Evolutionary conservation across 30 jellyfish, hydroid and myxozoan species (phyloP), one percentile per base, ranked within the genome.

Genomic region (Rhopilema esculentum): DNA sequence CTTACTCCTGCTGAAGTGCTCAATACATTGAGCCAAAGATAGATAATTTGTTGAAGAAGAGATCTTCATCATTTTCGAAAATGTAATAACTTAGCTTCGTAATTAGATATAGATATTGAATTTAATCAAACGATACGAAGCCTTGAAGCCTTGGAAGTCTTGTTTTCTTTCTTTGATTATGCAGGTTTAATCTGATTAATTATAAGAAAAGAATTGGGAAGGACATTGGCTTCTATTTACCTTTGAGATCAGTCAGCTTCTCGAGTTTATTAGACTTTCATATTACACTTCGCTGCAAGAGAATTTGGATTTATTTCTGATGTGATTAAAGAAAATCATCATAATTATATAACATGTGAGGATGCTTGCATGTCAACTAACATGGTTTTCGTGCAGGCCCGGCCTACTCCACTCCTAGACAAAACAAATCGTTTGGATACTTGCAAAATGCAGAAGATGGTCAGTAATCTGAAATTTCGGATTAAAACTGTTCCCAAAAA

Each of bases 401-500:
- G 33, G 23, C 88, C 88, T 78, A 57, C 33, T 78, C 27, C 32
- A 24, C 30, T 18, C 66, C 49, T 78, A 78, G 88, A 25, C 88
- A 52, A 49, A 78, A 78, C 88, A 78, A 78, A 63, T 32, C 23
- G 57, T 78, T 53, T 49, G 22, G 66, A 78, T 57, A 66, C 77
- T 57, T 78, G 79, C 76, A 78, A 78, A 62, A 51, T 66, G 76
- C 69, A 33, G 63, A 52, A 57, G 71, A 78, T 78, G 78, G 78
- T 78, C 77, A 62, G 88, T 24, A 78, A 78, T 78, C 49, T 64
- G 88, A 78, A 78, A 27, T 61, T n/a, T 57, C 66, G 88, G 88
- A 78, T 78, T 78, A 78, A 30, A 69, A 28, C 29, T 57, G 71
- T 62, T 40, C 88, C 88, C 65, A 27, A 23, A 53, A 62, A 78